phyloP scores from a whole-genome alignment of 2,113 vertebrate genomes.

The Cyanoramphus novaezelandiae region DNA sequence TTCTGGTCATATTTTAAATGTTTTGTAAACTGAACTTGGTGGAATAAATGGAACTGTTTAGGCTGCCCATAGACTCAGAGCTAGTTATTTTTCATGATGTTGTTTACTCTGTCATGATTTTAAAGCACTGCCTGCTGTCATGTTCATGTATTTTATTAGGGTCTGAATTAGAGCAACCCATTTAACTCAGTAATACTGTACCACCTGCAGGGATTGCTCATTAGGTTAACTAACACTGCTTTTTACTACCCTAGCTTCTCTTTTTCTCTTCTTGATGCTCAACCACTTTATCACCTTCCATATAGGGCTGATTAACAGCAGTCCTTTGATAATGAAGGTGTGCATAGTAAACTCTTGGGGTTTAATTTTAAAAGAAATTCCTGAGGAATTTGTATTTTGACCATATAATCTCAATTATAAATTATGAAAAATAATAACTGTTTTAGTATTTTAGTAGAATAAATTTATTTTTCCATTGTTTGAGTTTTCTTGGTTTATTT shows the following conservation, averaged over 20 bases:
- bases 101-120: background rate
- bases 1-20: background rate
- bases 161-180: background rate
- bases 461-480: background rate
- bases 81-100: background rate
- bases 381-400: background rate
- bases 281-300: background rate
- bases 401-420: background rate
- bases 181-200: background rate
- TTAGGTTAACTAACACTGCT: background rate
- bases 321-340: background rate
- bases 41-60: background rate
- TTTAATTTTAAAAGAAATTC: background rate
- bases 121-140: background rate
- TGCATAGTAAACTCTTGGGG: background rate
- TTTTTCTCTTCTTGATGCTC: background rate
- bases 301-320: background rate
- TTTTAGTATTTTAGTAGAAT: background rate
- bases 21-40: background rate
- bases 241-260: background rate
- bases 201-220: background rate
- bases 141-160: background rate
- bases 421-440: background rate
- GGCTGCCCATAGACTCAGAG: background rate
- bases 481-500: background rate